Evolutionary conservation across 1,140 invertebrate genomes (phyloP).

Genomic region (Bicyclus anynana): DNA sequence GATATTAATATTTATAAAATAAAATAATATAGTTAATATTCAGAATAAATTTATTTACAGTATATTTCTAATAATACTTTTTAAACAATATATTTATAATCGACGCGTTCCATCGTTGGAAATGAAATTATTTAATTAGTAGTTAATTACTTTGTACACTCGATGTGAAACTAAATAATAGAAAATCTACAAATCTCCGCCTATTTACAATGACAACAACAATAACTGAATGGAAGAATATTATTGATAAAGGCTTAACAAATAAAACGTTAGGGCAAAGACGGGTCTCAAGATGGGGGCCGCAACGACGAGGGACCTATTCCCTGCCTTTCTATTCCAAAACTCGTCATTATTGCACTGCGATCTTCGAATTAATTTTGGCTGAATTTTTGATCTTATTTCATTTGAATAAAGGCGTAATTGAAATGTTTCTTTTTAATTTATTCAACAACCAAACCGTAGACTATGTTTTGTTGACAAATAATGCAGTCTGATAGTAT

Average conservation of each 20-base stretch:
- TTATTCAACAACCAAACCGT: no score
- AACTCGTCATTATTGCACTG: neutral
- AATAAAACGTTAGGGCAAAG: constrained; percentile 13
- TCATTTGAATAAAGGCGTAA: no score
- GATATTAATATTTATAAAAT: constrained; percentile 24
- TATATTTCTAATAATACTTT: constrained; percentile 72
- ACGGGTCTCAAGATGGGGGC: neutral
- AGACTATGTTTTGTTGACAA: no score
- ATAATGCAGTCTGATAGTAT: no score
- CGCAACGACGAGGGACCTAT: no score
- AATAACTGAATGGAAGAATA: constrained; percentile 53
- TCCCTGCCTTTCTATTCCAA: no score
- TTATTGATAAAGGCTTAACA: constrained; percentile 16
- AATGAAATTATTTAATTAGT: constrained; percentile 15
- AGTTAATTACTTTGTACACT: constrained; percentile 70
- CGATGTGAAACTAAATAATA: constrained; percentile 64
- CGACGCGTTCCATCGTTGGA: constrained; percentile 49
- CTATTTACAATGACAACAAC: constrained; percentile 71
- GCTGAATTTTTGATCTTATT: no score
- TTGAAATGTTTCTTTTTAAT: no score
- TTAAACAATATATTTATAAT: constrained; percentile 70
- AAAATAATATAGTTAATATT: constrained; percentile 45
- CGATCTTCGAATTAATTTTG: no score
- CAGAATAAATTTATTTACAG: constrained; percentile 70
- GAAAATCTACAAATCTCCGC: constrained; percentile 70